Evolutionary conservation across 2,113 vertebrate genomes (phyloP).

Genomic region (Perca fluviatilis): DNA sequence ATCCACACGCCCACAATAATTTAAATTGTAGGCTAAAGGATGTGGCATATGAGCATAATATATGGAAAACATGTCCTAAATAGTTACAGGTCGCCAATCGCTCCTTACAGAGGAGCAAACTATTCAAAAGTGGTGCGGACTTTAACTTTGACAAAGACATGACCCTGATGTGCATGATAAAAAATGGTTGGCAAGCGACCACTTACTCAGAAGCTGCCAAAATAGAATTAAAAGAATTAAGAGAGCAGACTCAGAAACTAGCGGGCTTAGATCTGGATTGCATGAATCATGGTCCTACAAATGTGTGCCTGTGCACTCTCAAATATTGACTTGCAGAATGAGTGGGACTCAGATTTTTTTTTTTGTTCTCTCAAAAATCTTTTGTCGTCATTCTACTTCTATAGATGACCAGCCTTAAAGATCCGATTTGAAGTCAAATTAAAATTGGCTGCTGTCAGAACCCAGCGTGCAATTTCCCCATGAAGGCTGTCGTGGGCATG

Average conservation of each 20-base stretch:
- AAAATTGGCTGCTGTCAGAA: constrained; percentile 39
- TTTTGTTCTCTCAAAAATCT: not conserved
- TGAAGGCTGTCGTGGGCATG: constrained; percentile 16
- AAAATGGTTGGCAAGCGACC: not conserved
- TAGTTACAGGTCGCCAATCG: too few species aligned
- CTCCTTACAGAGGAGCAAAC: too few species aligned
- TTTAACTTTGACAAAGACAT: too few species aligned
- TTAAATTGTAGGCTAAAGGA: not conserved
- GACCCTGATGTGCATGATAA: too few species aligned
- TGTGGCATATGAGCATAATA: not conserved
- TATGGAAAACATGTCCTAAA: too few species aligned
- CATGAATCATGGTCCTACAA: not conserved
- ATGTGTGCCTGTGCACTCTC: too few species aligned
- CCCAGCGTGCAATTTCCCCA: not conserved
- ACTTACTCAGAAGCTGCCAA: not conserved
- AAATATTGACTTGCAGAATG: not conserved
- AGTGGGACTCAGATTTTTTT: not conserved
- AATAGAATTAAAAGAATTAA: not conserved
- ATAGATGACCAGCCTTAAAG: constrained; percentile 7
- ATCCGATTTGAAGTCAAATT: constrained; percentile 35
- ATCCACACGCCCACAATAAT: not conserved
- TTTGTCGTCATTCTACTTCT: not conserved
- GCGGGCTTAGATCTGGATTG: not conserved
- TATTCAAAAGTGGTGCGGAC: too few species aligned
- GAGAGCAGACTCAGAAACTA: not conserved